Evolutionary conservation across 53 echinoderm and acorn worm species (phyloP).

Genomic region (Paracentrotus lividus): DNA sequence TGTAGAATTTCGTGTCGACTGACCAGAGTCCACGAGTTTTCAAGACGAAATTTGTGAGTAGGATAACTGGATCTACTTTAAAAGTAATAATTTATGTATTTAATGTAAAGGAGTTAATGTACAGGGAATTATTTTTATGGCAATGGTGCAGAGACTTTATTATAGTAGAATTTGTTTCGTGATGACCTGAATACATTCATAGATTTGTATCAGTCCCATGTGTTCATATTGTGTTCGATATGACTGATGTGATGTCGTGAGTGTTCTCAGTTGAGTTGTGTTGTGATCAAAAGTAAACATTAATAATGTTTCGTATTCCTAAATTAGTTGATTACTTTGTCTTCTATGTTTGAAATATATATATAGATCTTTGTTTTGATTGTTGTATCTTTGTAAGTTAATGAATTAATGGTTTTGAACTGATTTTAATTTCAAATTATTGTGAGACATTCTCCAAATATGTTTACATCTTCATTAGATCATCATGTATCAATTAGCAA

Average conservation of each 20-base stretch:
- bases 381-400: too few relatives aligned
- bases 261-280: too few relatives aligned
- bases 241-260: too few relatives aligned
- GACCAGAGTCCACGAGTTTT: conserved; percentile 98
- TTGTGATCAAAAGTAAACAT: too few relatives aligned
- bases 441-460: background rate
- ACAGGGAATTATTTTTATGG: background rate
- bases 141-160: background rate
- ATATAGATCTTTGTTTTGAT: too few relatives aligned
- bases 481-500: background rate
- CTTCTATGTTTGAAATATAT: too few relatives aligned
- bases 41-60: conserved; percentile 7
- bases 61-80: background rate
- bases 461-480: background rate
- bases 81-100: background rate
- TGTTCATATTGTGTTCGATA: background rate
- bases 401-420: too few relatives aligned
- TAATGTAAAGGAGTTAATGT: background rate
- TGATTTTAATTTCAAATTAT: background rate
- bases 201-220: background rate
- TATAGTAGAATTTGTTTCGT: background rate
- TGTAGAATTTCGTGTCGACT: conserved; percentile 91
- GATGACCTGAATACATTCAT: background rate
- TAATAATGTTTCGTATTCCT: too few relatives aligned
- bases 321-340: too few relatives aligned